Evolutionary conservation across 1,140 invertebrate species (phyloP).

Genomic region (Arion vulgaris): DNA sequence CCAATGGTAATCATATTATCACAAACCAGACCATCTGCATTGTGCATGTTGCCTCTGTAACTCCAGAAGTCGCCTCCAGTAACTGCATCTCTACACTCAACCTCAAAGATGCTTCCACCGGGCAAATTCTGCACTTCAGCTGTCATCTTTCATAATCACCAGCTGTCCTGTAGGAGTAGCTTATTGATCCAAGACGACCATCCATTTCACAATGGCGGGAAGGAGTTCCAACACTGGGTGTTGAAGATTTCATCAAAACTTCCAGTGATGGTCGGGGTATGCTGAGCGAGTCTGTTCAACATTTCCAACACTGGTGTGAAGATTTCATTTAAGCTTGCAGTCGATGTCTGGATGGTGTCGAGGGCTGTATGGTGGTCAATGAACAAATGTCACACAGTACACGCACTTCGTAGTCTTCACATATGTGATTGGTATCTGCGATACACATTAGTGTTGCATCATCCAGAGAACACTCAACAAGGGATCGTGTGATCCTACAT

Average conservation of each 20-base stretch:
- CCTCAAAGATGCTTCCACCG: slow-evolving; percentile 48
- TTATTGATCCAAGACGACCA: slow-evolving; percentile 56
- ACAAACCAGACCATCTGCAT: slow-evolving; percentile 52
- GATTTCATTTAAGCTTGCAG: not conserved
- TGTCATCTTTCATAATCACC: slow-evolving; percentile 53
- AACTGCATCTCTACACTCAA: slow-evolving; percentile 52
- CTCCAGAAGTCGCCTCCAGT: slow-evolving; percentile 47
- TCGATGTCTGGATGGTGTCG: slow-evolving; percentile 19
- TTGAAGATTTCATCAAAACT: too few relatives aligned
- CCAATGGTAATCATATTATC: slow-evolving; percentile 52
- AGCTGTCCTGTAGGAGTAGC: slow-evolving; percentile 38
- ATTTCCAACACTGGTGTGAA: too few relatives aligned
- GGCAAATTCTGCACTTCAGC: slow-evolving; percentile 42
- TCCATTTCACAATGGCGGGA: slow-evolving; percentile 5
- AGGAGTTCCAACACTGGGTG: not conserved
- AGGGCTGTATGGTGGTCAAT: slow-evolving; percentile 1
- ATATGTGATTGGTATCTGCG: slow-evolving; percentile 56
- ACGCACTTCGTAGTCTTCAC: slow-evolving; percentile 82
- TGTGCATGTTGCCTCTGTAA: slow-evolving; percentile 51
- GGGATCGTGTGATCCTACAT: slow-evolving; percentile 64
- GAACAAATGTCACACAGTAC: slow-evolving; percentile 75
- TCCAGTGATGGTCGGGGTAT: too few relatives aligned
- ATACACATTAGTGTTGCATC: slow-evolving; percentile 79
- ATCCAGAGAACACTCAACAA: slow-evolving; percentile 82
- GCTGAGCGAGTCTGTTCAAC: too few relatives aligned